Base-by-base conservation (phyloP, 2,888 invertebrate genomes). In the Uloborus plumipes region DNA sequence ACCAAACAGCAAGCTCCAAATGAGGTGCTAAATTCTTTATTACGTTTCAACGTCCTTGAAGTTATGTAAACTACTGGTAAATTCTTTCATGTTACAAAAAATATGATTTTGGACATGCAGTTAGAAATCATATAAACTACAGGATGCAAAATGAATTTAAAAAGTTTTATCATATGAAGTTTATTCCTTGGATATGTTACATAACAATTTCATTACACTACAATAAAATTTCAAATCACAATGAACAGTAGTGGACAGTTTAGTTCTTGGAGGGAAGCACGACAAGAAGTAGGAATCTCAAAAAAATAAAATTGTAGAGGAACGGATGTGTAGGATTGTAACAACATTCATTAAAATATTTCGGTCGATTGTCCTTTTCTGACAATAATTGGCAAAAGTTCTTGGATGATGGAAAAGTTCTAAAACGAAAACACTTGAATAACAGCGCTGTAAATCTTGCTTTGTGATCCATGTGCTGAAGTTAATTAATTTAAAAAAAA, bases 101-200 rank as follows among this genome's bases (percentile, higher is more conserved):
- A 26, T 26, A 26, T 4, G 26, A 26, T 39, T 39, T 7, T 39
- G 6, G 11, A 39, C 39, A 11, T 39, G 9, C 7, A 39, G 1
- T 11, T 39, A 39, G 39, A 39, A 39, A 9, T 26, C 26, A 4
- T 26, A 26, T 39, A 9, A 11, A 39, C 9, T 4, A 39, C 39
- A 39, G 3, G 39, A 39, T 7, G 3, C 39, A 39, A 39, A 39
- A 39, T 39, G 1, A 39, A 11, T 39, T 39, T 39, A 39, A 9
- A 9, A 39, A 39, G 39, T 39, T 4, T 39, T 9, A 39, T 18
- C 39, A 75, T 55, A 65, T 65, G 22, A 55, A 50, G 22, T 78
- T 78, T 78, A 78, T 78, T 75, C 59, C 47, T 66, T 51, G 65
- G 71, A 78, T 78, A 78, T 69, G 70, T 78, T 39, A 76, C 55